Base-by-base conservation (phyloP, 1,140 invertebrate species). In the Catajapyx aquilonaris region DNA sequence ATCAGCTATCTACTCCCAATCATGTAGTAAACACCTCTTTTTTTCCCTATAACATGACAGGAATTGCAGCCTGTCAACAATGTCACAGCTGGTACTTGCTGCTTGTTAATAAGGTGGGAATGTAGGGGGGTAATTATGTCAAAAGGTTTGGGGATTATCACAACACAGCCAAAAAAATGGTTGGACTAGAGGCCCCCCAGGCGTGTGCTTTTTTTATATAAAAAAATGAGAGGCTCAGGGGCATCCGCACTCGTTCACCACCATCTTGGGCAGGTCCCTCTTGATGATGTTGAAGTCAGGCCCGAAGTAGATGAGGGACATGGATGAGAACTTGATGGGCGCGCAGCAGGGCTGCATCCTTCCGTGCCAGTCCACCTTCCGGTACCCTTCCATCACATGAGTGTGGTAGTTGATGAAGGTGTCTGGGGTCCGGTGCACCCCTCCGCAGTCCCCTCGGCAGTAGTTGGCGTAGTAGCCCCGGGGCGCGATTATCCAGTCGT, bases 191-290 rank as follows among this genome's bases (percentile, higher is more conserved):
- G n/a, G n/a, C n/a, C n/a, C n/a, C n/a, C n/a, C n/a, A n/a, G n/a
- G n/a, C n/a, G n/a, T n/a, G n/a, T n/a, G n/a, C n/a, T n/a, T n/a
- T n/a, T n/a, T n/a, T n/a, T n/a, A n/a, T n/a, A n/a, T n/a, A n/a
- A n/a, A n/a, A n/a, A n/a, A n/a, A n/a, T 31, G 15, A 31, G 7
- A 17, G 3, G 18, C 20, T 50, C 49, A 90, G 38, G 83, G 80
- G 61, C 88, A 94, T 37, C 87, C 86, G 60, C 88, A 95, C 62
- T 91, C 81, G 56, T 91, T 84, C 20, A 93, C 84, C 41, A 90
- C 80, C 86, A 94, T 94, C 65, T 88, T 87, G 44, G 87, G 86
- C 50, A 95, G 62, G 60, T 91, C 83, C 45, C 83, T 68, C 56
- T 90, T 90, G 53, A 93, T 84, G 52, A 93, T 85, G 56, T 84